Conservation (phyloP, 1,140 invertebrate species). For the Plutomurus gul region DNA sequence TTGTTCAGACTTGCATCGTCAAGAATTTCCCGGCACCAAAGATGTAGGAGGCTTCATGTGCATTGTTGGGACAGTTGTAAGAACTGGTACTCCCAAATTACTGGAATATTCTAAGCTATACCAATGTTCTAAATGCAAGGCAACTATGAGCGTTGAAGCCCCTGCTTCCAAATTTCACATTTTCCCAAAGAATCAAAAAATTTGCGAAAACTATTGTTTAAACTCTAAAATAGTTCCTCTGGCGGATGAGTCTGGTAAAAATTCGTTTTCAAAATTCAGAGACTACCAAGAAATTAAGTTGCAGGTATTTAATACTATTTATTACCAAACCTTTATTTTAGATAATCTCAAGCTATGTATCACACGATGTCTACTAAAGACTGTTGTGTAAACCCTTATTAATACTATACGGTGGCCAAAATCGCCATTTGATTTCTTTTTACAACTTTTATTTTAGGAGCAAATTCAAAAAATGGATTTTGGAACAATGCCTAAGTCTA, state of each 20-base stretch:
- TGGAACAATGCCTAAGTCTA: slow-evolving; percentile 74
- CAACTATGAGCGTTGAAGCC: slow-evolving; percentile 68
- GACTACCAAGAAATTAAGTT: slow-evolving; percentile 92
- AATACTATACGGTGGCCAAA: neutral
- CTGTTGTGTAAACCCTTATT: neutral
- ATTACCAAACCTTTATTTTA: no score
- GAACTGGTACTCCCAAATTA: slow-evolving; percentile 75
- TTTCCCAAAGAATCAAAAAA: slow-evolving; percentile 35
- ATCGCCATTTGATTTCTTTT: neutral
- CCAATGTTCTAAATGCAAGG: slow-evolving; percentile 77
- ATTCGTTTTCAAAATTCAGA: slow-evolving; percentile 68
- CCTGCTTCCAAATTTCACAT: slow-evolving; percentile 32
- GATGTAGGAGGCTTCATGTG: slow-evolving; percentile 70
- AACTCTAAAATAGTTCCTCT: slow-evolving; percentile 49
- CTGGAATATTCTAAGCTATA: slow-evolving; percentile 75
- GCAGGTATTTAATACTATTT: slow-evolving; percentile 62
- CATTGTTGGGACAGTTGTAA: slow-evolving; percentile 72
- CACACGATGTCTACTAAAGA: no score
- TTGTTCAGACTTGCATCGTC: slow-evolving; percentile 55
- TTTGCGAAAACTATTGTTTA: slow-evolving; percentile 45
- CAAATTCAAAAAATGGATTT: slow-evolving; percentile 72
- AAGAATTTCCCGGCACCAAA: slow-evolving; percentile 67
- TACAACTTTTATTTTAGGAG: slow-evolving; percentile 63
- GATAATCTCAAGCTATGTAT: no score
- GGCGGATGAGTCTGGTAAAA: slow-evolving; percentile 64